phyloP scores from a whole-genome alignment of 2,888 invertebrate genomes.

The Anthrax anthrax region DNA sequence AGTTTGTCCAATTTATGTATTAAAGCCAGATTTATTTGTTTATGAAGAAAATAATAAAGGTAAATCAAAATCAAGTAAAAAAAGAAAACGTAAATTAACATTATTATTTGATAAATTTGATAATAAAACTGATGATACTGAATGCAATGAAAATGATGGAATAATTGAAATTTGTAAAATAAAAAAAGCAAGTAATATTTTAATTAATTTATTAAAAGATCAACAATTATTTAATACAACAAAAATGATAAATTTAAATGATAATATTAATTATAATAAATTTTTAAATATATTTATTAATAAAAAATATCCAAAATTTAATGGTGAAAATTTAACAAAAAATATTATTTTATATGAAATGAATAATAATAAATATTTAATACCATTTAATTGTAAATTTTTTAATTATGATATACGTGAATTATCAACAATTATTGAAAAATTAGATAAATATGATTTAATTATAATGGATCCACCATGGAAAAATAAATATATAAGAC shows the following conservation, averaged over 20 bases:
- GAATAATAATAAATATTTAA: slow-evolving; percentile 39
- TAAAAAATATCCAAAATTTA: slow-evolving; percentile 25
- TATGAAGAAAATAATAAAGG: slow-evolving; percentile 11
- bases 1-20: slow-evolving; percentile 10
- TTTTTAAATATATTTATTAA: neutral
- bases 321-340: slow-evolving; percentile 44
- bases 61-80: neutral
- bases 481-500: slow-evolving; percentile 87
- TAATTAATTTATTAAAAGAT: neutral
- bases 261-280: neutral
- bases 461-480: slow-evolving; percentile 90
- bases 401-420: slow-evolving; percentile 50
- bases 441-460: slow-evolving; percentile 52
- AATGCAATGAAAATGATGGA: neutral
- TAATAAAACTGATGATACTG: neutral
- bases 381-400: slow-evolving; percentile 53
- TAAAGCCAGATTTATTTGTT: slow-evolving; percentile 21
- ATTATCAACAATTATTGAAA: slow-evolving; percentile 39
- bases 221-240: neutral
- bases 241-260: neutral
- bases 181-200: neutral
- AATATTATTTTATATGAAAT: slow-evolving; percentile 38
- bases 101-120: neutral
- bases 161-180: neutral
- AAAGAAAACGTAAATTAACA: neutral